Conservation (phyloP, 2,888 invertebrate genomes). For the Perizoma flavofasciatum region DNA sequence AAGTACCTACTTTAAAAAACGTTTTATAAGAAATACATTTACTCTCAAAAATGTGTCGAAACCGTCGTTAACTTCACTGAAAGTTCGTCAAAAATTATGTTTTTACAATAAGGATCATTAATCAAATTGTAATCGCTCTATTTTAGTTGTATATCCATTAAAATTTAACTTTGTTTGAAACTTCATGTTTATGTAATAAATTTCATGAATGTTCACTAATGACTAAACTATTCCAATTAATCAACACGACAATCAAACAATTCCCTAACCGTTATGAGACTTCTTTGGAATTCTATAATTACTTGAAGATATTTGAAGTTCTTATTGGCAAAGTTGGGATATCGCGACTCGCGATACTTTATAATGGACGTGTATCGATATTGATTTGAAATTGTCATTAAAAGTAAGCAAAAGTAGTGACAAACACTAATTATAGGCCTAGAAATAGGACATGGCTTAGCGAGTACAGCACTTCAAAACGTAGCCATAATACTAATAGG, state of each 20-base stretch:
- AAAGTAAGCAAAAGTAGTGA: too few species aligned
- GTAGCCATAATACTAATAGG: too few species aligned
- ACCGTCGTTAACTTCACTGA: too few species aligned
- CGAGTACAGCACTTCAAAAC: too few species aligned
- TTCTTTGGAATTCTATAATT: slow-evolving; percentile 23
- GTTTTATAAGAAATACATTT: too few species aligned
- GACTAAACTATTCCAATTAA: slow-evolving; percentile 26
- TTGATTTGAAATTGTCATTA: background rate
- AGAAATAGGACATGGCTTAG: too few species aligned
- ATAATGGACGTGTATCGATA: slow-evolving; percentile 1
- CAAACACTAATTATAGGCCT: too few species aligned
- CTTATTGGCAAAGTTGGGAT: slow-evolving; percentile 22
- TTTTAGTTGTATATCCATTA: slow-evolving; percentile 1
- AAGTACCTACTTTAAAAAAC: too few species aligned
- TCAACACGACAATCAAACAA: slow-evolving; percentile 25
- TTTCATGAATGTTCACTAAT: slow-evolving; percentile 1
- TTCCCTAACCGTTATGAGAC: slow-evolving; percentile 19
- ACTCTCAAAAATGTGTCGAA: too few species aligned
- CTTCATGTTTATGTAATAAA: background rate
- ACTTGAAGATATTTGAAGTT: slow-evolving; percentile 12
- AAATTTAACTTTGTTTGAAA: slow-evolving; percentile 1
- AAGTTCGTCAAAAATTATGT: too few species aligned
- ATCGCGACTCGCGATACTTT: slow-evolving; percentile 4
- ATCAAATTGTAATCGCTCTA: too few species aligned
- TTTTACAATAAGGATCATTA: too few species aligned